Conservation (phyloP, 1,140 invertebrate genomes). For the Eciton burchellii region DNA sequence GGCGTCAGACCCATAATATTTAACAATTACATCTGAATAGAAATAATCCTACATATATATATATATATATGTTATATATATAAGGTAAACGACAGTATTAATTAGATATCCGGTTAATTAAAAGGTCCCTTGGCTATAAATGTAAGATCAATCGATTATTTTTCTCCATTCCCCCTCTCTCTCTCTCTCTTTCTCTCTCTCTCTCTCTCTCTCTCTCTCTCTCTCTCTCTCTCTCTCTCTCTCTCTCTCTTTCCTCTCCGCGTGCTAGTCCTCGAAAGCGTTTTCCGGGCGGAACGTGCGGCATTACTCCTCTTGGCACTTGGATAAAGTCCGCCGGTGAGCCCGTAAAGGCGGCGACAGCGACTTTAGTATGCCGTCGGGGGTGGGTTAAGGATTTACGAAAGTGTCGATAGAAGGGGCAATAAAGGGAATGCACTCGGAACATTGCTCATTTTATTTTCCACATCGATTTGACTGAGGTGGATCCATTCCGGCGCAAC, state of each 20-base stretch:
- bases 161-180: background rate
- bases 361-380: conserved; percentile 30
- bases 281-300: background rate
- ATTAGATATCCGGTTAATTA: too few species aligned
- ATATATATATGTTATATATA: too few species aligned
- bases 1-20: too few species aligned
- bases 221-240: background rate
- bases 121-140: background rate
- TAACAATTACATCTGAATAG: too few species aligned
- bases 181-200: too few species aligned
- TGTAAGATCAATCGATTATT: background rate
- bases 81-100: too few species aligned
- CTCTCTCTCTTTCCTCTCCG: background rate
- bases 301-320: conserved; percentile 31
- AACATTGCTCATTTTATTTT: conserved; percentile 56
- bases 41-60: too few species aligned
- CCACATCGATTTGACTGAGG: conserved; percentile 48
- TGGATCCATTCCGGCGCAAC: background rate
- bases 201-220: too few species aligned
- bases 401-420: conserved; percentile 42
- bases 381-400: conserved; percentile 45
- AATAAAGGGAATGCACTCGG: conserved; percentile 55
- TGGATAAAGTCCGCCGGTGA: conserved; percentile 9
- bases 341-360: conserved; percentile 35
- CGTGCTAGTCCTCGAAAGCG: background rate